Base-by-base conservation (phyloP, 2,888 invertebrate species). In the Ditula angustiorana region DNA sequence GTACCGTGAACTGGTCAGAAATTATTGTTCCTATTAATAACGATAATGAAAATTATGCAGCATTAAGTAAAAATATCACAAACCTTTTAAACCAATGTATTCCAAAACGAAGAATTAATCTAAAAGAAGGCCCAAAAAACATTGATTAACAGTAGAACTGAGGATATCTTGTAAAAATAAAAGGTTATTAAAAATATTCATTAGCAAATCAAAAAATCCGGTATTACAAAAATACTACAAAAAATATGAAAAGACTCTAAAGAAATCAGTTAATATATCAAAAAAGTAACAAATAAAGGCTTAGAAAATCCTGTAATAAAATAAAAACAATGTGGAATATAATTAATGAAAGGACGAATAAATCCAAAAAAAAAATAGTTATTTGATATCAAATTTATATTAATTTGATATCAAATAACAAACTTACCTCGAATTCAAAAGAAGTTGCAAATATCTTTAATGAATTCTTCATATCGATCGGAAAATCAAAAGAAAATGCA, bases 81-180 rank as follows among this genome's bases (percentile, higher is more conserved):
- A n/a, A 65, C 10, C 61, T 41, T 2, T 35, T 67, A 44, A 47
- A 67, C 21, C 13, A 46, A 8, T 58, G 24, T 28, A 63, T 68
- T 10, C 67, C 65, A 11, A 61, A 57, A 56, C 44, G 26, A 41
- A 49, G n/a, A 30, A 49, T 55, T 21, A 70, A 65, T 52, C 16
- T 53, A 56, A 58, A 60, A 46, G 30, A 33, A 19, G 30, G n/a
- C 21, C 41, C 8, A 10, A 61, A 53, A 61, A 61, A 37, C 24
- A 35, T 10, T 61, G 61, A 55, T 23, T 61, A 13, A 61, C 65
- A 5, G 49, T 1, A 11, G 70, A 67, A n/a, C 35, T 68, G 8
- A 70, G 61, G 61, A 26, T 8, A 28, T 67, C 70, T 7, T 68
- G 70, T 49, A 52, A 50, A 55, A 62, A 70, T n/a, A 70, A 70